phyloP scores from a whole-genome alignment of 2,113 vertebrate species.

The Dromaius novaehollandiae region DNA sequence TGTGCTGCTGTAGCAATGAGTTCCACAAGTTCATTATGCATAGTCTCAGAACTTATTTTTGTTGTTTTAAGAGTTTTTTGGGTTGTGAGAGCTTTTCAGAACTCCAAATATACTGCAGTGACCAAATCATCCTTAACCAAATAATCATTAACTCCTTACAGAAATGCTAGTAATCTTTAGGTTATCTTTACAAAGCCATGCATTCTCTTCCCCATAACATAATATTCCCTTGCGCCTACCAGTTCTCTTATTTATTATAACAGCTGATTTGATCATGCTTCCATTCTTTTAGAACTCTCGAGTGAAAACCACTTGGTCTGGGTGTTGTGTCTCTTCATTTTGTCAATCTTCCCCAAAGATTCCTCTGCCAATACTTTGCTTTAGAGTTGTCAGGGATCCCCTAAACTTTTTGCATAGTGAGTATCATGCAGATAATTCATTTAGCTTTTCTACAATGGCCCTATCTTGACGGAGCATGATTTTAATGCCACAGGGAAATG shows the following conservation, averaged over 20 bases:
- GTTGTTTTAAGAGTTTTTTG: conserved; percentile 28
- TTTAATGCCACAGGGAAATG: neutral
- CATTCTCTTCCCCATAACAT: conserved; percentile 27
- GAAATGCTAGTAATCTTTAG: neutral
- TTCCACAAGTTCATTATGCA: neutral
- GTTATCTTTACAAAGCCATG: conserved; percentile 5
- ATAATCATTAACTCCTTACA: conserved; percentile 44
- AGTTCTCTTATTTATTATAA: conserved; percentile 42
- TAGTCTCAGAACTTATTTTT: neutral
- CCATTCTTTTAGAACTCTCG: conserved; percentile 20
- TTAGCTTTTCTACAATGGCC: neutral
- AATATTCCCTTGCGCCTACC: neutral
- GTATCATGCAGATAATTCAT: neutral
- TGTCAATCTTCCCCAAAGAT: neutral
- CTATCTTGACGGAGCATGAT: neutral
- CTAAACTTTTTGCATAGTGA: neutral
- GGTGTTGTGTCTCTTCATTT: neutral
- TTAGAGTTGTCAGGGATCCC: neutral
- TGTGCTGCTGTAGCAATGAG: neutral
- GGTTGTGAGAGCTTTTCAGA: conserved; percentile 5
- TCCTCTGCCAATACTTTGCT: neutral
- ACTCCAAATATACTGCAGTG: conserved; percentile 45
- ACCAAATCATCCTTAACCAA: conserved; percentile 49
- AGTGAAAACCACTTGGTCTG: neutral
- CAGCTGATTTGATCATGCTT: conserved; percentile 34